Evolutionary conservation across 2,888 invertebrate genomes (phyloP), one percentile per base, ranked within the genome.

Genomic region (Meghimatium bilineatum): DNA sequence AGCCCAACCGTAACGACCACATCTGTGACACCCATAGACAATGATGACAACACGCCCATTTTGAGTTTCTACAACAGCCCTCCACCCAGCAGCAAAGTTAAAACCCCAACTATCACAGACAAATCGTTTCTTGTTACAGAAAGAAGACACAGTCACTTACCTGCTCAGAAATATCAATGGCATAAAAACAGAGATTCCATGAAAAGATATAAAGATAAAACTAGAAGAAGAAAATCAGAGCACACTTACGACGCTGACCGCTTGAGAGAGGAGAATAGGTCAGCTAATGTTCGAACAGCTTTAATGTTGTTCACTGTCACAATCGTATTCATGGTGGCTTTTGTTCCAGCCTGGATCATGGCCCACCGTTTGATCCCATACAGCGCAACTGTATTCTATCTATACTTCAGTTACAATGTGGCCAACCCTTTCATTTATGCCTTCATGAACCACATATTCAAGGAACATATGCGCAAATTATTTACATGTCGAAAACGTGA

Each of bases 371-470:
- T 92, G n/a, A 87, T 93, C 1, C 80, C 87, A 1, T 88, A 89
- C 85, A 90, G 91, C 79, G 85, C 89, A 26, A 89, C 91, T 34
- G 87, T 93, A 12, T 93, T 93, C 86, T 93, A 93, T 86, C 88
- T 92, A 79, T 93, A 93, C 88, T 93, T 93, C 85, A 90, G 90
- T 23, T 93, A 93, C 87, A 93, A 93, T 85, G 93, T 93, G 44
- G 93, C 92, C 71, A 93, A 93, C 84, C 93, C 93, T 1, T 91
- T 93, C 80, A 93, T 93, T 79, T 93, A 93, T 86, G 92, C 93
- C 52, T 93, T 93, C 86, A 93, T 93, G 91, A 93, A 93, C 87
- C 90, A 91, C 83, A 91, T 90, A 78, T 92, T 92, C 85, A 87
- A 91, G 71, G 89, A 90, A 29, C 90, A 92, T 75, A 84, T 92